Conservation (phyloP, 2,113 vertebrate genomes). For the Cyanoderma ruficeps region DNA sequence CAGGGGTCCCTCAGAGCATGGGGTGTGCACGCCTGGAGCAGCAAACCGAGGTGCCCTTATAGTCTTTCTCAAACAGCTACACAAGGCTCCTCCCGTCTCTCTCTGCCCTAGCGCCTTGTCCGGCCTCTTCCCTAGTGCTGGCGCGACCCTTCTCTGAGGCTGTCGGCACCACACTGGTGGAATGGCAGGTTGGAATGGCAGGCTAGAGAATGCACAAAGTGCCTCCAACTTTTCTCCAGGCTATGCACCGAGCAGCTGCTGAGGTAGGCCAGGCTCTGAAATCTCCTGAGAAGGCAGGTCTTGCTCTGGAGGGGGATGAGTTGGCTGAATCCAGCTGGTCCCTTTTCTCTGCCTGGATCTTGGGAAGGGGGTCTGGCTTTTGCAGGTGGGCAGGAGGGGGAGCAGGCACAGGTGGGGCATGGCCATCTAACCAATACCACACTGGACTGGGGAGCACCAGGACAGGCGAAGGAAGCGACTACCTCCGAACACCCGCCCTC, state of each 20-base stretch:
- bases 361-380: not conserved
- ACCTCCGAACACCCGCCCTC: not conserved
- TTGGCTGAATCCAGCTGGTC: not conserved
- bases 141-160: not conserved
- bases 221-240: slow-evolving; percentile 60
- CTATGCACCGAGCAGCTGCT: slow-evolving; percentile 44
- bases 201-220: slow-evolving; percentile 57
- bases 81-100: not conserved
- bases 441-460: not conserved
- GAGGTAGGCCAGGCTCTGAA: not conserved
- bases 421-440: not conserved
- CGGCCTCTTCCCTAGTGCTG: not conserved
- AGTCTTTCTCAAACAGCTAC: not conserved
- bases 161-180: not conserved
- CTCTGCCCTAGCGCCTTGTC: not conserved
- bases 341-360: not conserved
- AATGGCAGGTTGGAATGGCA: not conserved
- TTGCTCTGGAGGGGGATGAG: not conserved
- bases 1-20: slow-evolving; percentile 3
- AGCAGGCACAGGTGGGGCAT: not conserved
- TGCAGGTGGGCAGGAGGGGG: not conserved
- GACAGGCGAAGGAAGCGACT: not conserved
- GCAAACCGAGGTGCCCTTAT: not conserved
- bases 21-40: not conserved
- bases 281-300: not conserved